Evolutionary conservation across 2,888 invertebrate genomes (phyloP), one percentile per base, ranked within the genome.

Genomic region (Phragmatobia fuliginosa): DNA sequence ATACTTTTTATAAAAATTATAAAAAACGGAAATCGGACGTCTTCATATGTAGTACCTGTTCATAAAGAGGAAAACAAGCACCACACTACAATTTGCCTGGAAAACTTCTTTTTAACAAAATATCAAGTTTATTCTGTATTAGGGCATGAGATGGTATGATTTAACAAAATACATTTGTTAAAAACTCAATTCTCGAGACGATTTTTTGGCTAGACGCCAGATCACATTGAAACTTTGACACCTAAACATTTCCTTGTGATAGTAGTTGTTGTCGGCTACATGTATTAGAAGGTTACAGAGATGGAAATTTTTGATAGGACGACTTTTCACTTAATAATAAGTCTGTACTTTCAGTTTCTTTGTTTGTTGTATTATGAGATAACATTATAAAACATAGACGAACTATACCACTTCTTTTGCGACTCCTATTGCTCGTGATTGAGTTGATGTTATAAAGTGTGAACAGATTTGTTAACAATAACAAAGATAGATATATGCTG

Each of bases 161-260:
- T 70, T 69, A 71, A 72, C 49, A 69, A 72, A 67, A 60, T 68
- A 56, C 69, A 71, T 64, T 63, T 33, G 3, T 10, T 16, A 52
- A 64, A 64, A 63, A 33, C 52, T 66, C 71, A 71, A 75, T 62
- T 63, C 56, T 70, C 1, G 56, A 56, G 52, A 45, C n/a, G 36
- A 45, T 38, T 65, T 72, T 65, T 67, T 82, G 83, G 83, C 78
- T 52, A 70, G 73, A 78, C 72, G 82, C 83, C 82, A 82, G 71
- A 66, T 68, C n/a, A 33, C 28, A 60, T 58, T 45, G 36, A 68
- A 79, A 77, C 71, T 80, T 82, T 66, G 74, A 72, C 72, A 73
- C 60, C 74, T 72, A 75, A 77, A 75, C 79, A 79, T 70, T 76
- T 75, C 74, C 74, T 82, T 75, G 82, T 45, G 32, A 68, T 71